Evolutionary conservation across 2,797 vertebrate genomes (phyloP), one percentile per base, ranked within the genome.

Genomic region (Jordanella pulchra): DNA sequence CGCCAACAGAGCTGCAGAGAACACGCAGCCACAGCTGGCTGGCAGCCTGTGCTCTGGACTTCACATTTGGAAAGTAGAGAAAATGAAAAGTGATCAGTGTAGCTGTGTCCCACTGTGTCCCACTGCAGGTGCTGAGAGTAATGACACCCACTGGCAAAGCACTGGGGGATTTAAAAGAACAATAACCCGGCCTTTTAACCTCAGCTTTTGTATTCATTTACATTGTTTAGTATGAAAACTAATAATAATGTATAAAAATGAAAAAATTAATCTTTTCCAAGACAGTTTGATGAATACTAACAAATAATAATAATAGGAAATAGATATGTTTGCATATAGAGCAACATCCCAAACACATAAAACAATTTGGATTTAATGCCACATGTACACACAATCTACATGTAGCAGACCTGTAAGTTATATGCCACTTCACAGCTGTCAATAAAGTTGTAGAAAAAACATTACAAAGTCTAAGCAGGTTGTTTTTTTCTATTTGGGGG

Each of bases 51-150:
- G 44, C 17, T 65, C 64, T 78, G 73, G 2, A 65, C 70, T 79
- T 79, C 75, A 77, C 21, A 28, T 44, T 21, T 21, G 56, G 30
- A 66, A 54, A 58, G 65, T 9, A 47, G 76, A 74, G 60, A 23
- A 72, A 77, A 76, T 28, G 45, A 82, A 79, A 75, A 78, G 75
- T 50, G 78, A 83, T 70, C 77, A 32, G 82, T 68, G 79, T 67
- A 42, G 42, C n/a, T n/a, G 35, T 39, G 0, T 39, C 66, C n/a
- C n/a, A n/a, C n/a, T n/a, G 76, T 47, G 74, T 75, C 73, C 28
- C 17, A 9, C 76, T 77, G 84, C 87, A 86, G 83, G 84, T 84
- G 87, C 82, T 72, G 67, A 11, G 7, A 39, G 28, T 65, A 77
- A 76, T 61, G 66, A 51, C 56, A 44, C 44, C 67, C 17, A 75